Evolutionary conservation across 2,797 vertebrate genomes (phyloP).

Genomic region (Ambastaia sidthimunki): DNA sequence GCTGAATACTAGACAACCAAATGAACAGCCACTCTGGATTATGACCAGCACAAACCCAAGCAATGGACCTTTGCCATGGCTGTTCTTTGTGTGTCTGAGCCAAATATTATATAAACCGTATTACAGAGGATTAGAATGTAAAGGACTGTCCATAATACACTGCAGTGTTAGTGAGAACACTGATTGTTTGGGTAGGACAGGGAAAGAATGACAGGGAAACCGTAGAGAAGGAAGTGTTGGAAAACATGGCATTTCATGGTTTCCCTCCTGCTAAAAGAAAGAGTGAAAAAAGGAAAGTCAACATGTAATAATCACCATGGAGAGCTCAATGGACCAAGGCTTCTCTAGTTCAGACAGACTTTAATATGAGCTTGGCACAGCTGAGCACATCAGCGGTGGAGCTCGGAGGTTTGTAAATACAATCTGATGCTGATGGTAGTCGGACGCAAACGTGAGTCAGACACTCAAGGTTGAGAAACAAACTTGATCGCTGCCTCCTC

Average conservation of each 20-base stretch:
- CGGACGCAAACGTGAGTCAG: slow-evolving; percentile 30
- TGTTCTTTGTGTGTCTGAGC: slow-evolving; percentile 12
- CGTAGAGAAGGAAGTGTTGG: background rate
- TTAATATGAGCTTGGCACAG: slow-evolving; percentile 27
- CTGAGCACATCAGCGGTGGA: background rate
- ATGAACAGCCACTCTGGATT: slow-evolving; percentile 23
- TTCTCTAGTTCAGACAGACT: slow-evolving; percentile 48
- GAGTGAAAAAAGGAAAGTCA: background rate
- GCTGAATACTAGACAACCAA: slow-evolving; percentile 18
- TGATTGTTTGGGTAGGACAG: slow-evolving; percentile 1
- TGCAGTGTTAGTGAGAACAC: slow-evolving; percentile 4
- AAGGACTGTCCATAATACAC: slow-evolving; percentile 3
- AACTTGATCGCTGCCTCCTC: slow-evolving; percentile 15
- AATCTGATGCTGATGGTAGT: slow-evolving; percentile 35
- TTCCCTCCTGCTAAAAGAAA: slow-evolving; percentile 5
- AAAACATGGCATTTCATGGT: background rate
- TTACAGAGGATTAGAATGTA: slow-evolving; percentile 31
- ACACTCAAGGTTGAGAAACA: slow-evolving; percentile 37
- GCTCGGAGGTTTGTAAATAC: slow-evolving; percentile 28
- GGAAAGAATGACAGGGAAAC: background rate
- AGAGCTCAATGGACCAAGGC: slow-evolving; percentile 11
- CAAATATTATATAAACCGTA: slow-evolving; percentile 38
- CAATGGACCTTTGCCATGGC: slow-evolving; percentile 25
- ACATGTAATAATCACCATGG: background rate
- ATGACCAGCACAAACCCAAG: slow-evolving; percentile 10